These are phyloP conservation scores for Perca schrenkii DNA, from an alignment of 2,113 vertebrate species.

Conservation along the genomic window DNA sequence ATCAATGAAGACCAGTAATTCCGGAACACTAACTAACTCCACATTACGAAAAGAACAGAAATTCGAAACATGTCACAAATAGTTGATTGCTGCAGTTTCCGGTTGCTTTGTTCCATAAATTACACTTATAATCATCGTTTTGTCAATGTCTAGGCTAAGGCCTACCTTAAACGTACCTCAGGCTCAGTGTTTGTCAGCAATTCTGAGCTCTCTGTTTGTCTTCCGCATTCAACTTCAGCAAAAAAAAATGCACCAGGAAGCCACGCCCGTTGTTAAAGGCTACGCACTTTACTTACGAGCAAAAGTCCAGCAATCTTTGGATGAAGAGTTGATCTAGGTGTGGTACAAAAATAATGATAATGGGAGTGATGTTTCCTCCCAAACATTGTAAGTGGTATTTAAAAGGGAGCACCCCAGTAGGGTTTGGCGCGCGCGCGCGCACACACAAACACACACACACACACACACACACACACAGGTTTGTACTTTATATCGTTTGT, in stretches of 20 bases:
- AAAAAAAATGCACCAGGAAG: neutral
- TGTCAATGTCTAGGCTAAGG: neutral
- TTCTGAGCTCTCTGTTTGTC: constrained; percentile 11
- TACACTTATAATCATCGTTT: neutral
- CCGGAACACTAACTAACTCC: too few relatives aligned
- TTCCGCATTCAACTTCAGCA: constrained; percentile 57
- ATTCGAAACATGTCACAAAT: neutral
- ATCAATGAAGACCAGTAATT: too few relatives aligned
- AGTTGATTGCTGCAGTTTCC: neutral
- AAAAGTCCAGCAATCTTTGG: rapidly evolving
- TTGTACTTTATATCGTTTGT: too few relatives aligned
- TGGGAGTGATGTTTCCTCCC: neutral
- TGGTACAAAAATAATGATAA: neutral
- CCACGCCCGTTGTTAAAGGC: constrained; percentile 41
- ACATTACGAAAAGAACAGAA: neutral
- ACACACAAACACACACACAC: neutral
- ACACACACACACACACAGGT: too few relatives aligned
- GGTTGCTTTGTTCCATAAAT: neutral
- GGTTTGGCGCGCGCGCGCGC: neutral
- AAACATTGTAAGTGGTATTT: neutral
- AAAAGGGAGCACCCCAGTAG: neutral
- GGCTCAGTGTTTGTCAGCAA: neutral
- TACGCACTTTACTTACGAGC: constrained; percentile 14
- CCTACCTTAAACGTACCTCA: constrained; percentile 14
- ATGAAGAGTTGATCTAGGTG: neutral